A percentile compares a stretch with the other conserved stretches of the same genome.
These are phyloP conservation scores for Formica selysi DNA, from an alignment of 1,140 invertebrate species.

Conservation along the genomic window DNA sequence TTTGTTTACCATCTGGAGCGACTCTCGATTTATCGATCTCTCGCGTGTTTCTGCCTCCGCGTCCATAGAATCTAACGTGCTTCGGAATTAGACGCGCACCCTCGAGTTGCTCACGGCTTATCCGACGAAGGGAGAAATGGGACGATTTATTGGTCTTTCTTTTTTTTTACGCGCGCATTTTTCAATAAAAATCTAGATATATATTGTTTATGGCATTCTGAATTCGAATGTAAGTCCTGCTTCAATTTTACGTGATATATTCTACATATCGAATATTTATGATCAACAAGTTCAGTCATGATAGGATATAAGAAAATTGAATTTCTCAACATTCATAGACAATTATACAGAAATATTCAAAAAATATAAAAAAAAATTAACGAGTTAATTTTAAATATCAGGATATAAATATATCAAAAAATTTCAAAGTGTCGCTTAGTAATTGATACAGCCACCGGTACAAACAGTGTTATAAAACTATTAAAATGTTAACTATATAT, in stretches of 20 bases:
- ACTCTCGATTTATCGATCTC: constrained; percentile 60
- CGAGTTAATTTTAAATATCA: neutral
- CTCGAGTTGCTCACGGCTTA: constrained; percentile 53
- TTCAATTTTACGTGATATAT: neutral
- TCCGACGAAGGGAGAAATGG: constrained; percentile 41
- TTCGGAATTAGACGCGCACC: constrained; percentile 57
- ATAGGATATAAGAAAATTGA: neutral
- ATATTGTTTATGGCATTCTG: neutral
- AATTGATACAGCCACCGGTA: neutral
- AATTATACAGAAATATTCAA: neutral
- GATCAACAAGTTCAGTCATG: neutral
- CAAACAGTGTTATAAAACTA: neutral
- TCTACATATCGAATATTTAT: neutral
- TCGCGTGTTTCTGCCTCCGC: constrained; percentile 28
- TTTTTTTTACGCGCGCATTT: neutral
- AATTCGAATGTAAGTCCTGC: neutral
- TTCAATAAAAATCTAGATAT: constrained; percentile 30
- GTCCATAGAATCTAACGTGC: constrained; percentile 48
- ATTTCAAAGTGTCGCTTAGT: too few species aligned
- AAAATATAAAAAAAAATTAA: too few species aligned
- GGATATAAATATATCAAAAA: neutral
- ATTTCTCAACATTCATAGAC: neutral
- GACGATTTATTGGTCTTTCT: constrained; percentile 38
- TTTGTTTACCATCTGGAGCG: constrained; percentile 56
- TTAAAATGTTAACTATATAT: neutral